Base-by-base conservation (phyloP, 2,888 invertebrate species). In the Acronicta aceris region DNA sequence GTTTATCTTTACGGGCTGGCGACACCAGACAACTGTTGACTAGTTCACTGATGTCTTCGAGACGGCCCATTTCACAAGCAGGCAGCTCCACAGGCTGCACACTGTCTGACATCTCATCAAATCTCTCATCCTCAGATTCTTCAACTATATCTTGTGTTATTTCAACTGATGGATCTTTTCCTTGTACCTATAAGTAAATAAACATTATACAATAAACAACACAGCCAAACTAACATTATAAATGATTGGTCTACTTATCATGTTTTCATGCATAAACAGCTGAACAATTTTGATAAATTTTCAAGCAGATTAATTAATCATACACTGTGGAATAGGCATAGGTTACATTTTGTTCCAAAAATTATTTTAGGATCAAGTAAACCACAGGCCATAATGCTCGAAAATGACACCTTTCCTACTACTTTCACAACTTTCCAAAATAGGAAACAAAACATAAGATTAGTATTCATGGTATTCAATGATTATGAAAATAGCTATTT, bases 101-200 rank as follows among this genome's bases (percentile, higher is more conserved):
- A 77, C 98, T 97, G 87, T 99, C 99, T 53, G 98, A 97, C 97
- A 98, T 98, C 84, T 99, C 99, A 93, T 99, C 99, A 89, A 98
- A 99, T 50, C 98, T 96, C 86, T 99, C 99, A 96, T 99, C 99
- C 95, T 98, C 98, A 0, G 98, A 98, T 87, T 99, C 98, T 90
- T 99, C 98, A 5, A 98, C 98, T 78, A 98, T 98, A 81, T 99
- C 98, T 92, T 99, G 99, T 51, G 99, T 99, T 70, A 99, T 98
- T 91, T 99, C 99, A 65, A 99, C 99, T 27, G 99, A 98, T 42
- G 99, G 99, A 95, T 99, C 99, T 92, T 99, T 99, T 40, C 99
- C 99, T 96, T 99, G 99, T 41, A 99, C 98, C 97, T 98, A 89
- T 41, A 89, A 88, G 48, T 68, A 65, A 56, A 52, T 51, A 45